A percentile compares a stretch with the other conserved stretches of the same genome.
phyloP scores from a whole-genome alignment of 1,140 invertebrate genomes.

The Danaus melanippus region DNA sequence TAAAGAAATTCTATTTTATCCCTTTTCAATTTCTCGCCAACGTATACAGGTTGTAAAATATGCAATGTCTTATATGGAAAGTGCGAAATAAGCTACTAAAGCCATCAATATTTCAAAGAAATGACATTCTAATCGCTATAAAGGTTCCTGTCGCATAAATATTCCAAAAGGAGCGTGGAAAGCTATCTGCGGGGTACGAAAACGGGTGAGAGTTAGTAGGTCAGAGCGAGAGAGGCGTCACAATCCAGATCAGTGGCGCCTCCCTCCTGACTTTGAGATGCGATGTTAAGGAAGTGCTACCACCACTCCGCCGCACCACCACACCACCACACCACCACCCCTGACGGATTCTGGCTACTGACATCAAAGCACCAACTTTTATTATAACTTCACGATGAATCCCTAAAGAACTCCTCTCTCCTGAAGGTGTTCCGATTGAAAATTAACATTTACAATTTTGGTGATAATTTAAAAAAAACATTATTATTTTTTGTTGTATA shows the following conservation, averaged over 20 bases:
- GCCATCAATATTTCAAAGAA: slow-evolving; percentile 56
- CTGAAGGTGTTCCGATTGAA: slow-evolving; percentile 25
- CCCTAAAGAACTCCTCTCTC: slow-evolving; percentile 35
- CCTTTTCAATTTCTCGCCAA: slow-evolving; percentile 1
- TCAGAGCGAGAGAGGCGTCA: slow-evolving; percentile 38
- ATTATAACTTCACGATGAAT: slow-evolving; percentile 46
- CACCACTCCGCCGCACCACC: slow-evolving; percentile 42
- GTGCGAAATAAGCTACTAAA: slow-evolving; percentile 41
- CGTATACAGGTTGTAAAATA: slow-evolving; percentile 44
- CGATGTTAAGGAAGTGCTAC: slow-evolving; percentile 33
- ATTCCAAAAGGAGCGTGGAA: slow-evolving; percentile 42
- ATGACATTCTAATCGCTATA: slow-evolving; percentile 58
- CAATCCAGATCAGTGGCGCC: slow-evolving; percentile 42
- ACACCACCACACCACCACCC: slow-evolving; percentile 35
- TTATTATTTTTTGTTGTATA: too few relatives aligned
- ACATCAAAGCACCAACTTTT: slow-evolving; percentile 62
- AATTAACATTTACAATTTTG: neutral
- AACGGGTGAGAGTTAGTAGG: slow-evolving; percentile 42
- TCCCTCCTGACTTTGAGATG: slow-evolving; percentile 7
- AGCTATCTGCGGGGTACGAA: slow-evolving; percentile 38
- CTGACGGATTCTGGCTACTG: slow-evolving; percentile 26
- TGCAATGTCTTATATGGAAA: slow-evolving; percentile 48
- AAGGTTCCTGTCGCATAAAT: slow-evolving; percentile 52
- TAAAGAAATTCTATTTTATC: too few relatives aligned
- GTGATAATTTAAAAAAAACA: too few relatives aligned